Base-by-base conservation (phyloP, 2,113 vertebrate genomes). In the Semicossyphus pulcher region DNA sequence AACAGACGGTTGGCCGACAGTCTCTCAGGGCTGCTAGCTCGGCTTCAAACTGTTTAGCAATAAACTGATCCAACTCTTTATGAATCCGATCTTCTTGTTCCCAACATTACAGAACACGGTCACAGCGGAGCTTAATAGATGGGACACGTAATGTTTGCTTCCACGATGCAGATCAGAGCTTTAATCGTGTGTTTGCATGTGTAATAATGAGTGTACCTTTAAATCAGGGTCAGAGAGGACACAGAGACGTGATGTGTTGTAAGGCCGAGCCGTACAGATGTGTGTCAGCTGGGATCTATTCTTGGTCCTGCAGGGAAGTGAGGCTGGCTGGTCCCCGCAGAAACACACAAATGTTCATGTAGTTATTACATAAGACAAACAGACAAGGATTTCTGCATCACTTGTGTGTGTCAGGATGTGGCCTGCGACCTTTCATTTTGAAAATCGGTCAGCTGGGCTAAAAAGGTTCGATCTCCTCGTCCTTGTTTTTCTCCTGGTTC, bases 301-400 rank as follows among this genome's bases (percentile, higher is more conserved):
- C 23, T 16, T 76, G 52, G 42, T 60, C 47, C 64, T 52, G 48
- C 26, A 23, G 73, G 77, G 54, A 78, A 58, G 69, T 74, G 18
- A 64, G 64, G 73, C 18, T 1, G 39, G 25, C 56, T 69, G 62
- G 26, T 54, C 57, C 34, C 53, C n/a, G 4, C 28, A 45, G 47
- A 51, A 78, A 62, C 39, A 23, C 20, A 54, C 4, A 28, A 60
- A 58, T 48, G 58, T 36, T 52, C 39, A 26, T 26, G 49, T 39
- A 54, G 14, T 54, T 68, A 42, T 84, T 80, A 69, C 21, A 54
- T 76, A 68, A 64, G 36, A 21, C 5, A 20, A 31, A 15, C 37
- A 29, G 41, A 64, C 4, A 54, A 78, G 59, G 83, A 78, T 78
- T 78, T 85, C 73, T 85, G 83, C 64, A 65, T 62, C 69, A 57